phyloP scores from a whole-genome alignment of 2,113 vertebrate genomes.

The Ptyas mucosa region DNA sequence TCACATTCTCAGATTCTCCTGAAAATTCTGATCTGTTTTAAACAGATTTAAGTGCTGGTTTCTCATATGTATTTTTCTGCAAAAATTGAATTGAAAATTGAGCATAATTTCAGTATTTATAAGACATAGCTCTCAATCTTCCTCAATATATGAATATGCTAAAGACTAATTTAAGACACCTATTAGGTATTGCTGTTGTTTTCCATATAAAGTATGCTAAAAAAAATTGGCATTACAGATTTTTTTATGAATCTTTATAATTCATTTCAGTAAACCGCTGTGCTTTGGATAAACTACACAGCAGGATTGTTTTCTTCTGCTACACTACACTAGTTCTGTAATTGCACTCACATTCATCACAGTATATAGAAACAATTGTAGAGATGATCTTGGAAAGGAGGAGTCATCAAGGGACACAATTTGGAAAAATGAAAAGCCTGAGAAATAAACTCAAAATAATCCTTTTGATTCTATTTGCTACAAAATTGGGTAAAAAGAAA shows the following conservation, averaged over 20 bases:
- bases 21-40: not conserved
- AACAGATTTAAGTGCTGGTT: not conserved
- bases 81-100: not conserved
- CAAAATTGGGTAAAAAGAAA: not conserved
- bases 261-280: not conserved
- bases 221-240: not conserved
- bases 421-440: not conserved
- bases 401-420: not conserved
- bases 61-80: not conserved
- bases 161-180: not conserved
- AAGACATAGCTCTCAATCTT: not conserved
- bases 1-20: not conserved
- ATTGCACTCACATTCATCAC: not conserved
- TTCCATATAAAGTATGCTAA: not conserved
- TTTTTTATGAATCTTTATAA: not conserved
- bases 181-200: not conserved
- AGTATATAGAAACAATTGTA: not conserved
- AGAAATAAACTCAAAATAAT: not conserved
- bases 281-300: not conserved
- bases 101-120: accelerated
- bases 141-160: not conserved
- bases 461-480: not conserved
- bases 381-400: not conserved
- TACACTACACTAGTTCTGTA: not conserved
- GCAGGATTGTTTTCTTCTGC: not conserved